phyloP scores from a whole-genome alignment of 2,888 invertebrate genomes.

The Rhagonycha lutea region DNA sequence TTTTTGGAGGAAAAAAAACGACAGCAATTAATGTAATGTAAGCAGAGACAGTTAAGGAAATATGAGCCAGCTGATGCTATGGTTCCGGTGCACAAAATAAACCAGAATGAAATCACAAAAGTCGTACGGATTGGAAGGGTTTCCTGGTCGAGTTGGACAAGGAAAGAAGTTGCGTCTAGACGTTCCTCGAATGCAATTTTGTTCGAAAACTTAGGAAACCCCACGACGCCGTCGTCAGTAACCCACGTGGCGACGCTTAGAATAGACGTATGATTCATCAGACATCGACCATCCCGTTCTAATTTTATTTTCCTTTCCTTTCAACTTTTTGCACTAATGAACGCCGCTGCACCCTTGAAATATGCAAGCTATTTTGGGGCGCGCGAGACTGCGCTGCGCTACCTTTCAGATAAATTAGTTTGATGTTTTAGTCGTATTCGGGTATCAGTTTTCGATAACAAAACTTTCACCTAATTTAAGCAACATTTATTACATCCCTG shows the following conservation, averaged over 20 bases:
- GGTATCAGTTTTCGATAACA: constrained; percentile 6
- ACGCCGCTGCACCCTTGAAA: neutral
- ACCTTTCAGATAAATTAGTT: neutral
- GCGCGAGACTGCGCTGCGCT: neutral
- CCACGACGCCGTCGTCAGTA: constrained; percentile 30
- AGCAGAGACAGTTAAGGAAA: constrained; percentile 21
- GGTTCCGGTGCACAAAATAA: constrained; percentile 12
- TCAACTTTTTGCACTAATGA: neutral
- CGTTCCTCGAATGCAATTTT: constrained; percentile 18
- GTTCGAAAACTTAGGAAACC: constrained; percentile 22
- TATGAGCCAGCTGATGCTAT: constrained; percentile 21
- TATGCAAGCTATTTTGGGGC: neutral
- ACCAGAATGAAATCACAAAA: neutral
- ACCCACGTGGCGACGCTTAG: constrained; percentile 40
- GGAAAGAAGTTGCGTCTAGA: constrained; percentile 19
- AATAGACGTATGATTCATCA: constrained; percentile 41
- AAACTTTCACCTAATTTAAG: constrained; percentile 14
- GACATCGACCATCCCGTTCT: constrained; percentile 18
- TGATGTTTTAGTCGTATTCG: neutral
- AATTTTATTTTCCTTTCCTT: constrained; percentile 5
- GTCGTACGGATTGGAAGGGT: neutral
- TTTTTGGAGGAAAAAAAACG: constrained; percentile 1
- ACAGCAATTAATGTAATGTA: constrained; percentile 18
- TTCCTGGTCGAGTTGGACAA: neutral
- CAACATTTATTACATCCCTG: constrained; percentile 45